These are phyloP conservation scores for Amorpha juglandis DNA, from an alignment of 2,888 invertebrate species.

Conservation along the genomic window DNA sequence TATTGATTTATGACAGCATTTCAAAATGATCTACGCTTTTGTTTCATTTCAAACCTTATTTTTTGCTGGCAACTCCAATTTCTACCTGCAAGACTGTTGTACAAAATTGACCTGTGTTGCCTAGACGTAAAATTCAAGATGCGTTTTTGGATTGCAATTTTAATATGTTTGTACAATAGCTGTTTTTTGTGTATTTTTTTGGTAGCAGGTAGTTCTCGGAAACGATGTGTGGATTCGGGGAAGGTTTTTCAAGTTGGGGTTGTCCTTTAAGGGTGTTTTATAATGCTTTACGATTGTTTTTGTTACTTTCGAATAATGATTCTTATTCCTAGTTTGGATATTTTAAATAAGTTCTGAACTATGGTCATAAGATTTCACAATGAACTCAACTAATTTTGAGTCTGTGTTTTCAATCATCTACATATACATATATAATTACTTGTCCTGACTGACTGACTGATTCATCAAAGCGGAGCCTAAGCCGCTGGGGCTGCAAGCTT, in stretches of 20 bases:
- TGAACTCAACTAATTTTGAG: too few species aligned
- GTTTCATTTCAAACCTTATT: constrained; percentile 45
- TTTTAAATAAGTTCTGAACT: too few species aligned
- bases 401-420: too few species aligned
- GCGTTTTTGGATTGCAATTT: not conserved
- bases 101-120: not conserved
- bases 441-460: too few species aligned
- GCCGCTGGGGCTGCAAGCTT: too few species aligned
- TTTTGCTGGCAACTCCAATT: constrained; percentile 29
- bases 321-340: too few species aligned
- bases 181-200: constrained; percentile 21
- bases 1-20: constrained; percentile 61
- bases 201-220: constrained; percentile 65
- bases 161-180: constrained; percentile 18
- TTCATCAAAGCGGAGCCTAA: too few species aligned
- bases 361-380: too few species aligned
- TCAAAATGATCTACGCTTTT: constrained; percentile 52
- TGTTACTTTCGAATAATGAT: not conserved
- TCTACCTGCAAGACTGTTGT: not conserved
- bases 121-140: not conserved
- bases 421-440: too few species aligned
- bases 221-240: constrained; percentile 57
- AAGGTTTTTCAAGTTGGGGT: constrained; percentile 52
- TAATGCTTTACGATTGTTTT: not conserved
- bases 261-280: constrained; percentile 41